Percentiles rank a stretch among this genome's conserved stretches.
phyloP scores from a whole-genome alignment of 2,888 invertebrate species.

The Nomada goodeniana region DNA sequence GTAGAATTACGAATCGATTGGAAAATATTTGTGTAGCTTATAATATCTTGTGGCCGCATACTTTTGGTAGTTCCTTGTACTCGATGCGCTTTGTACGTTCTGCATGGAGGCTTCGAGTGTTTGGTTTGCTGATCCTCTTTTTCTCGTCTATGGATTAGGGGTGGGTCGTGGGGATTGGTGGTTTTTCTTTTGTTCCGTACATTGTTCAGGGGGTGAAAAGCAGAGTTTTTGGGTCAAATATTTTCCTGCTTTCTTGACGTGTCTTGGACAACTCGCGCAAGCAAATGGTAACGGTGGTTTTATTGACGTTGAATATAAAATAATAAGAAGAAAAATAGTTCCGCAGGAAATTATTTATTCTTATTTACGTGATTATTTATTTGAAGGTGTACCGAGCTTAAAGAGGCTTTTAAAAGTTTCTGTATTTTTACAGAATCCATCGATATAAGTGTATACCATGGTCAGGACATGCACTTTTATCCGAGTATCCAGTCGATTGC shows the following conservation, averaged over 20 bases:
- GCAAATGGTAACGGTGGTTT: no score
- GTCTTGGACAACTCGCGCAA: no score
- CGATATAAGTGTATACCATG: not conserved
- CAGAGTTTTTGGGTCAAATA: not conserved
- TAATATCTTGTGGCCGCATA: no score
- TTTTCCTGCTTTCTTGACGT: not conserved
- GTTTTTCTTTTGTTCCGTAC: not conserved
- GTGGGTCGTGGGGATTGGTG: not conserved
- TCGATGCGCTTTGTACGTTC: not conserved
- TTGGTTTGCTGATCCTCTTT: not conserved
- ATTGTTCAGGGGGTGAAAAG: no score
- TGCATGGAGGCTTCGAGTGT: not conserved
- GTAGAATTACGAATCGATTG: no score
- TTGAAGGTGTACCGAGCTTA: no score
- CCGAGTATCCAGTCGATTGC: not conserved
- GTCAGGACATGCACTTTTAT: not conserved
- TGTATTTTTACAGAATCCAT: not conserved
- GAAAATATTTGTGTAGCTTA: no score
- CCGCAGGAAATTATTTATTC: no score
- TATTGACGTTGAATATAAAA: no score
- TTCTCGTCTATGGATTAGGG: not conserved
- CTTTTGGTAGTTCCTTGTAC: not conserved
- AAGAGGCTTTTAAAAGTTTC: no score
- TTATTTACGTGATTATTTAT: no score
- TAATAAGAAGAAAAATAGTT: no score